Base-by-base conservation (phyloP, 1,140 invertebrate genomes). In the Sesamia nonagrioides region DNA sequence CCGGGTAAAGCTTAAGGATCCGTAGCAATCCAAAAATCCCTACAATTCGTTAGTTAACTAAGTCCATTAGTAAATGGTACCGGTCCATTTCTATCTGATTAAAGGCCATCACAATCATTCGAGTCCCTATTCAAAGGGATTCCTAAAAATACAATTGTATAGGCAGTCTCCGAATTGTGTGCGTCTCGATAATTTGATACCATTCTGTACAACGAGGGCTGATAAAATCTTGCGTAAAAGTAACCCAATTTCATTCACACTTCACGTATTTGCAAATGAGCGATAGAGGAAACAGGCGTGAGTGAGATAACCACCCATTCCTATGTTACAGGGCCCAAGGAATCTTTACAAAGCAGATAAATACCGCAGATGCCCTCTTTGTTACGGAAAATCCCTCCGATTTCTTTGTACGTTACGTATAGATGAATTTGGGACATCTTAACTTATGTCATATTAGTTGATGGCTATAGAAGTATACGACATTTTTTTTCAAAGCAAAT, bases 271-370 rank as follows among this genome's bases (percentile, higher is more conserved):
- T 75, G 73, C 58, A 75, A 63, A 75, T 75, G 73, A 75, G 58
- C 42, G 58, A 75, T 75, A 45, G 73, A 75, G 73, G 73, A 63
- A 75, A 73, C 50, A 75, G 73, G 42, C 27, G 56, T 35, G 56
- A 35, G 45, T 63, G 58, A 63, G 73, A 75, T 75, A 63, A 75
- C 58, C 58, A n/a, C 58, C 8, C 73, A 75, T 75, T 75, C 73
- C 73, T 50, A 61, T 50, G 58, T 60, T 63, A 75, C 58, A 58
- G 58, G 42, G 27, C 40, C 73, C 56, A 58, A 52, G 60, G 66
- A 77, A 71, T 81, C 56, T 77, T 82, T 73, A 79, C 81, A 82
- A 84, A 82, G 81, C 76, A 80, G 81, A 82, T 84, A 82, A 82
- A 82, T 82, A 80, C 78, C 77, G 50, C 50, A 79, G 78, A 82